Base-by-base conservation (phyloP, 2,888 invertebrate species). In the Lamellibrachia columna region DNA sequence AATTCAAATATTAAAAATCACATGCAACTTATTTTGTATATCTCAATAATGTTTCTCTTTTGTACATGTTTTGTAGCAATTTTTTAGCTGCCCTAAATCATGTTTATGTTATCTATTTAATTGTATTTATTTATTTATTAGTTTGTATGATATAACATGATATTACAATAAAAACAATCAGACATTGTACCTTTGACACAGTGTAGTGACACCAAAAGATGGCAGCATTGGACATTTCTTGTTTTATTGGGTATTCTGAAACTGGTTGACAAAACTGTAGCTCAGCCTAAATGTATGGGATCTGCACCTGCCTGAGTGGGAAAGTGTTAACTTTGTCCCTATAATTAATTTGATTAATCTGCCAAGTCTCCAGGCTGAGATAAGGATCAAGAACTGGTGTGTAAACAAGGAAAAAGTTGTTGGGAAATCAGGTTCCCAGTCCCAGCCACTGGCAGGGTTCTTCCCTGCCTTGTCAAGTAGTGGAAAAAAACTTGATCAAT, bases 291-390 rank as follows among this genome's bases (percentile, higher is more conserved):
- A 75, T n/a, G n/a, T 75, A n/a, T 22, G 22, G 75, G 15, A n/a
- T 15, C 75, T 22, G 2, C 22, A 3, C 22, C 75, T 75, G 75
- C 6, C 22, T 22, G 75, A 3, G 55, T 40, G 75, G 15, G 75
- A 11, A 75, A 75, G 75, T 15, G 75, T 75, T 75, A 75, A 75
- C 15, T 15, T 75, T 75, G 75, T 75, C 75, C 75, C 75, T 75
- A 75, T 75, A 75, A 75, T 75, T 75, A 75, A 75, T 75, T 15
- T 75, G 75, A 75, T 75, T 75, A 75, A 75, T 75, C 75, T n/a
- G 6, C 75, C 22, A 15, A 15, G 6, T 22, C 75, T 22, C 15
- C 15, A 22, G 75, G 75, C 75, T 75, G 22, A 75, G 75, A 75
- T 75, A 75, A 15, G 75, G n/a, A 75, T 75, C 22, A 22, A 75